A percentile compares a stretch with the other conserved stretches of the same genome.
These are phyloP conservation scores for Glyptemys insculpta DNA, from an alignment of 2,797 vertebrate species.

Conservation along the genomic window DNA sequence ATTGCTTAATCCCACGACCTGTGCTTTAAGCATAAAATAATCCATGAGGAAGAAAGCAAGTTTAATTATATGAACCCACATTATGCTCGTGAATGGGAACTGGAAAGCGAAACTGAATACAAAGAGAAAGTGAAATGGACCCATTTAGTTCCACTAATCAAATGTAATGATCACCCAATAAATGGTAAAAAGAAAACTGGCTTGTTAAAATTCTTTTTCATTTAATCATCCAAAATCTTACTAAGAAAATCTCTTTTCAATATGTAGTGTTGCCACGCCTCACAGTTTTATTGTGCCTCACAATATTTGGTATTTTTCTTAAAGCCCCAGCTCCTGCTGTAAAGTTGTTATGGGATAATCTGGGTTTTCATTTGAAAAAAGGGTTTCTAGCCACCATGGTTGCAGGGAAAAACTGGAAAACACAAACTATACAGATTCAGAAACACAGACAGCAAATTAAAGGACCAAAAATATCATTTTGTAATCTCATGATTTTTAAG, in stretches of 20 bases:
- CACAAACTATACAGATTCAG: neutral
- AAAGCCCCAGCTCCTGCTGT: neutral
- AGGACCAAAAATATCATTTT: neutral
- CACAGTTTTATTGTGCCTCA: neutral
- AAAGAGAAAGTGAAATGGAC: neutral
- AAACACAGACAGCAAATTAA: neutral
- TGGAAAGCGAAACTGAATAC: neutral
- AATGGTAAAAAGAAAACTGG: neutral
- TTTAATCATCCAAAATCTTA: neutral
- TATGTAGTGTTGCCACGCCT: rapidly evolving
- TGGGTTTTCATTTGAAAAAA: too few relatives aligned
- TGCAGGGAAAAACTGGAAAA: neutral
- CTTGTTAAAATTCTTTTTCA: neutral
- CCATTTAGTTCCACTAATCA: neutral
- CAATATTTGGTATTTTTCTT: neutral
- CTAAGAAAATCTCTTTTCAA: rapidly evolving
- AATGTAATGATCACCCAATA: neutral
- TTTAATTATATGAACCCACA: neutral
- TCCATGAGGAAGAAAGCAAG: neutral
- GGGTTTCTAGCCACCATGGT: neutral
- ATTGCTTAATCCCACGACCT: neutral
- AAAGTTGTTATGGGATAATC: neutral
- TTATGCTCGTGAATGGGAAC: neutral
- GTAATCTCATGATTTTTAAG: neutral
- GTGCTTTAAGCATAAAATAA: neutral